These are phyloP conservation scores for Laodelphax striatellus DNA, from an alignment of 1,140 invertebrate genomes.

Conservation along the genomic window DNA sequence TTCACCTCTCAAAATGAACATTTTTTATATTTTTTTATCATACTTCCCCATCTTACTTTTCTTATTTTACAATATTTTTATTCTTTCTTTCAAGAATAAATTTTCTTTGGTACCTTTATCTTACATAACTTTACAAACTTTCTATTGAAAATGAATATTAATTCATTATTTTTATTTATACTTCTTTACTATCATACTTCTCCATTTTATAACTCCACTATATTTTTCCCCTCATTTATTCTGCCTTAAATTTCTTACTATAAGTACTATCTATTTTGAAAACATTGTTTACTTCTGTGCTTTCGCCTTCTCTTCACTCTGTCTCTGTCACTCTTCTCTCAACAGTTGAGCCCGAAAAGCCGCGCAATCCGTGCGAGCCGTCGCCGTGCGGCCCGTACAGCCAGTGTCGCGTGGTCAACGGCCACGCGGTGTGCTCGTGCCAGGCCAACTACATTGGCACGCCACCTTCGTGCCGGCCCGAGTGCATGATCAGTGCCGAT, in stretches of 20 bases:
- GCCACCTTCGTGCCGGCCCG: conserved; percentile 61
- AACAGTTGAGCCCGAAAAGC: conserved; percentile 27
- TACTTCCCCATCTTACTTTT: no score
- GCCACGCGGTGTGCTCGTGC: conserved; percentile 63
- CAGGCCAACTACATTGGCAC: conserved; percentile 52
- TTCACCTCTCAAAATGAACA: conserved; percentile 13
- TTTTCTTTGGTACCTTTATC: no score
- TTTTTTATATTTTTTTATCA: conserved; percentile 30
- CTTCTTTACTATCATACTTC: no score
- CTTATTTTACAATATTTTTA: no score
- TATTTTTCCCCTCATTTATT: no score
- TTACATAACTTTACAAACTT: no score
- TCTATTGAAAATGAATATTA: no score
- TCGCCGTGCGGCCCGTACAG: conserved; percentile 66
- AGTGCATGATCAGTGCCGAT: conserved; percentile 60
- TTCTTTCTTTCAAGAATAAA: no score
- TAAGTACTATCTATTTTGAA: no score
- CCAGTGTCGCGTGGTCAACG: conserved; percentile 47
- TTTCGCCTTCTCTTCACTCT: conserved; percentile 9
- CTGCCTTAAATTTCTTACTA: no score
- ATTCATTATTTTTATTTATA: no score
- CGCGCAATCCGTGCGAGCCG: conserved; percentile 51
- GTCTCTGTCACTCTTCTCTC: conserved; percentile 14
- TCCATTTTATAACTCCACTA: no score
- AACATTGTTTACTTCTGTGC: background rate